Evolutionary conservation across 35 echinoderm and acorn worm species (phyloP).

Genomic region (Anneissia japonica): DNA sequence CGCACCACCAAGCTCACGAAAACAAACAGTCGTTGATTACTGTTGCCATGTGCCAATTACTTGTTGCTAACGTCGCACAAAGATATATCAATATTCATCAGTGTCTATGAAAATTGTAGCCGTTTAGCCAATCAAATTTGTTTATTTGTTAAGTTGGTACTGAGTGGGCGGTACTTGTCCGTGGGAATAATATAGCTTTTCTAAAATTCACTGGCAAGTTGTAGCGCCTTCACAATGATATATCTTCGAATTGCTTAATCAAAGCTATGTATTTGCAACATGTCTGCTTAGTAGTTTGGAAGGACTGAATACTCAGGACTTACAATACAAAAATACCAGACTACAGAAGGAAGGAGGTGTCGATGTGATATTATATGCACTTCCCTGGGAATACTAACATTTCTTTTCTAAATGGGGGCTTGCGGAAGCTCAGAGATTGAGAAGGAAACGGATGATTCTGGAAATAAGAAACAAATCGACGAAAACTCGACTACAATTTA

Average conservation of each 20-base stretch:
- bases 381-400: too few relatives aligned
- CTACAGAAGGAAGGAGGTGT: too few relatives aligned
- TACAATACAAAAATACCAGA: too few relatives aligned
- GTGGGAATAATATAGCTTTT: neutral
- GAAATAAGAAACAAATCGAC: conserved; percentile 51
- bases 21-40: neutral
- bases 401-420: conserved; percentile 58
- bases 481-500: conserved; percentile 54
- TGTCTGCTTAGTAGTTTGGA: too few relatives aligned
- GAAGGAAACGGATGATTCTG: conserved; percentile 33
- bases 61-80: neutral
- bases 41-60: neutral
- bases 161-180: neutral
- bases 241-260: neutral
- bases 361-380: too few relatives aligned
- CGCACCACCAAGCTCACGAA: neutral
- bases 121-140: neutral
- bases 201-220: neutral
- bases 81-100: neutral
- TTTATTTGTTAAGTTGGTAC: neutral
- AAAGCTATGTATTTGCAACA: neutral
- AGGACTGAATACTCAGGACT: too few relatives aligned
- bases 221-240: too few relatives aligned
- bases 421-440: conserved; percentile 9
- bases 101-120: neutral